phyloP scores from a whole-genome alignment of 2,888 invertebrate genomes.

The Tetranychus truncatus region DNA sequence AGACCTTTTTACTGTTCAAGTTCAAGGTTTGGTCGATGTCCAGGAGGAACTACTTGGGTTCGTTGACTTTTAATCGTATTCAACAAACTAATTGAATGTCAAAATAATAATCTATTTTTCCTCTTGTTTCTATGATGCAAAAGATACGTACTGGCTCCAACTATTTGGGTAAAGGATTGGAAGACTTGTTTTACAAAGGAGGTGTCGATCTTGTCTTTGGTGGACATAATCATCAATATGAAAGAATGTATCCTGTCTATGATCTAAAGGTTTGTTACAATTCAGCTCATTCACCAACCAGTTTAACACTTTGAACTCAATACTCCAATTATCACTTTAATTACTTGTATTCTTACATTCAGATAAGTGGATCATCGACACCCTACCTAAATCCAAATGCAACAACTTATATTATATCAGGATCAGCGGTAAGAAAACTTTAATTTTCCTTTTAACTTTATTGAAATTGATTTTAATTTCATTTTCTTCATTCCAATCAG shows the following conservation, averaged over 20 bases:
- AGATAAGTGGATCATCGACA: not conserved
- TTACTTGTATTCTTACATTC: not conserved
- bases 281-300: not conserved
- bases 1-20: slow-evolving; percentile 34
- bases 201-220: slow-evolving; percentile 39
- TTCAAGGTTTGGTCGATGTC: slow-evolving; percentile 28
- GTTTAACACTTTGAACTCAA: not conserved
- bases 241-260: slow-evolving; percentile 38
- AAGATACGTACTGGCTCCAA: not conserved
- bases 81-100: not conserved
- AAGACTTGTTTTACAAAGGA: slow-evolving; percentile 36
- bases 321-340: not conserved
- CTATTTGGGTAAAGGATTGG: slow-evolving; percentile 30
- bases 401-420: slow-evolving; percentile 11
- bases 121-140: slow-evolving; percentile 14
- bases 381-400: slow-evolving; percentile 13
- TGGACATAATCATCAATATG: slow-evolving; percentile 40
- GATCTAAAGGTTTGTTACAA: slow-evolving; percentile 28
- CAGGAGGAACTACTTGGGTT: slow-evolving; percentile 6
- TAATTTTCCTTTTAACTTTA: not conserved
- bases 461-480: not conserved
- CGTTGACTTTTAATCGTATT: not conserved
- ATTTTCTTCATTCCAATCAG: not conserved
- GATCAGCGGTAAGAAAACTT: slow-evolving; percentile 12
- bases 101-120: slow-evolving; percentile 18